phyloP scores from a whole-genome alignment of 2,797 vertebrate genomes.

The Spheniscus humboldti region DNA sequence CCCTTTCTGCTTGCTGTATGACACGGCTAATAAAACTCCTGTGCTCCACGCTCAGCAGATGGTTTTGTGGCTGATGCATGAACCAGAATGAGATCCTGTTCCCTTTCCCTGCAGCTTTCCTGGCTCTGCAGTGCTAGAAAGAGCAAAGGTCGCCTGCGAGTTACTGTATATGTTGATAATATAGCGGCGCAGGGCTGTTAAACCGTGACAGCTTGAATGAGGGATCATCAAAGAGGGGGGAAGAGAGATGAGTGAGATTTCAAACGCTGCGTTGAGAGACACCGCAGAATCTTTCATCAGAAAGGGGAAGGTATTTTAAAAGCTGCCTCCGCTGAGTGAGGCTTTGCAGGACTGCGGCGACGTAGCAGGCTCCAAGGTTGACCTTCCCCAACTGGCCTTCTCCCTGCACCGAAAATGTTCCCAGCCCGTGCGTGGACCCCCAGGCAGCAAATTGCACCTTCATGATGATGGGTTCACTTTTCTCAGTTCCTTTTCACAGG shows the following conservation, averaged over 20 bases:
- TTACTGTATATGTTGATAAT: neutral
- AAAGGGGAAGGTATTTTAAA: conserved; percentile 11
- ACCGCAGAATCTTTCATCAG: neutral
- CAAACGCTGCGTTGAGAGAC: neutral
- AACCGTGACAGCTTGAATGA: neutral
- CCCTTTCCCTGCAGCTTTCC: conserved; percentile 3
- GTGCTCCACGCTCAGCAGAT: conserved; percentile 8
- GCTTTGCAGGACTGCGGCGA: neutral
- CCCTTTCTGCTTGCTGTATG: conserved; percentile 24
- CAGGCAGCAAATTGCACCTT: neutral
- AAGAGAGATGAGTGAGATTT: neutral
- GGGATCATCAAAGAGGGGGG: neutral
- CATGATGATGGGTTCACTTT: neutral
- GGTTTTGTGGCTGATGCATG: conserved; percentile 46
- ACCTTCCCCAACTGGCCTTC: neutral
- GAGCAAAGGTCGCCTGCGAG: neutral
- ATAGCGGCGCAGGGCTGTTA: neutral
- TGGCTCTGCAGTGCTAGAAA: neutral
- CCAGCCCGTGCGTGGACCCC: neutral
- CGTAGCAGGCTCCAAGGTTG: rapidly evolving
- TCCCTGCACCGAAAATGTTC: neutral
- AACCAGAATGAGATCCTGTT: conserved; percentile 44
- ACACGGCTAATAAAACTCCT: conserved; percentile 33
- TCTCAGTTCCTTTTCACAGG: neutral
- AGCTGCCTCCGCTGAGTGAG: neutral